These are phyloP conservation scores for Amphibalanus amphitrite DNA, from an alignment of 1,140 invertebrate species.

Conservation along the genomic window DNA sequence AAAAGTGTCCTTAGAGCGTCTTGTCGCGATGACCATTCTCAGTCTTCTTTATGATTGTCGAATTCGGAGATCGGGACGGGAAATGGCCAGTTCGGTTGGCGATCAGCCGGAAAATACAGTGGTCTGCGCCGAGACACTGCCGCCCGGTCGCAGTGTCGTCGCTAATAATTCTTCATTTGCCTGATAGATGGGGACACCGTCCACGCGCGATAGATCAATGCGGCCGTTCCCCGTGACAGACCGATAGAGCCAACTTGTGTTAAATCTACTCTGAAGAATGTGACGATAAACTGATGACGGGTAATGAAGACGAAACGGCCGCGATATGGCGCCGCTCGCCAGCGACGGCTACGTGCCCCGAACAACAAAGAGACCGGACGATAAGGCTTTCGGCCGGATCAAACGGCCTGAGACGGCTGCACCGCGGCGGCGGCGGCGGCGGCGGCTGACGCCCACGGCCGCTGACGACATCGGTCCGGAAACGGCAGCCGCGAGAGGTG, in stretches of 20 bases:
- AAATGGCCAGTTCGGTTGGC: background rate
- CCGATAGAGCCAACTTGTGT: background rate
- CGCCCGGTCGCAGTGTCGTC: background rate
- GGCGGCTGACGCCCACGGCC: background rate
- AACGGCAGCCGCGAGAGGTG: background rate
- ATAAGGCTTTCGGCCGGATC: background rate
- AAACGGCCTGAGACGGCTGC: background rate
- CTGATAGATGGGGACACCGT: background rate
- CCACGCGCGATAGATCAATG: background rate
- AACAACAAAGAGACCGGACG: background rate
- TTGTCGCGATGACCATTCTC: slow-evolving; percentile 1
- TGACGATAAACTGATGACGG: slow-evolving; percentile 1
- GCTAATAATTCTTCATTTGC: background rate
- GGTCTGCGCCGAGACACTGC: background rate
- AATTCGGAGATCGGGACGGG: background rate
- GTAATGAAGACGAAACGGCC: background rate
- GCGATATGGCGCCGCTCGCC: background rate
- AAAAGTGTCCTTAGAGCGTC: background rate
- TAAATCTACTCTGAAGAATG: slow-evolving; percentile 2
- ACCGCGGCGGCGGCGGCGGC: no score
- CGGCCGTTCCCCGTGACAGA: background rate
- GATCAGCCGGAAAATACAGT: background rate
- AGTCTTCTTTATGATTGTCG: slow-evolving; percentile 1
- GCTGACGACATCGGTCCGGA: no score
- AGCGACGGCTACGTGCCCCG: background rate